These are phyloP conservation scores for Hiodon alosoides DNA, from an alignment of 2,113 vertebrate genomes.

Conservation along the genomic window DNA sequence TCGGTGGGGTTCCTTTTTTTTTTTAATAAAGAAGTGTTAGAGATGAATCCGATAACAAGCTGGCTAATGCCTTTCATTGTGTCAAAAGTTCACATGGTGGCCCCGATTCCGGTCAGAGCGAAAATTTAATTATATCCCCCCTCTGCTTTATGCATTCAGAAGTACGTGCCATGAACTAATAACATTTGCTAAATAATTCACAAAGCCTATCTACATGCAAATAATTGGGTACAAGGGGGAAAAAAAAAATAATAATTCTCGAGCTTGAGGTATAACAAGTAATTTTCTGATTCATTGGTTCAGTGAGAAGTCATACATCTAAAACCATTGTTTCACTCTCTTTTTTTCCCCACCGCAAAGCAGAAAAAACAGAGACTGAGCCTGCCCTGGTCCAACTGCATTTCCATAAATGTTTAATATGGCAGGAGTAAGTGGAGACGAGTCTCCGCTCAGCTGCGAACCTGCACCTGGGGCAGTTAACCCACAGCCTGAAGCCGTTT, in stretches of 20 bases:
- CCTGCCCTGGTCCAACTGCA: not conserved
- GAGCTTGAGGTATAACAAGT: conserved; percentile 45
- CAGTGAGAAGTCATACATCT: conserved; percentile 37
- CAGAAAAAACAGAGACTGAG: not conserved
- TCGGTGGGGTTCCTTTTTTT: not conserved
- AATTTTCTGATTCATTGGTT: conserved; percentile 57
- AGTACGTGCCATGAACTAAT: conserved; percentile 44
- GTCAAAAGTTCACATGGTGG: conserved; percentile 26
- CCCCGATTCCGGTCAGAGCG: conserved; percentile 43
- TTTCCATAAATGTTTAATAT: conserved; percentile 21
- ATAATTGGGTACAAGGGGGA: conserved; percentile 35
- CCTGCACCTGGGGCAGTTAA: not conserved
- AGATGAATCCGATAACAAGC: conserved; percentile 38
- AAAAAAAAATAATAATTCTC: conserved; percentile 27
- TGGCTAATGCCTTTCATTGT: conserved; percentile 32
- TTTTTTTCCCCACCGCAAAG: not conserved
- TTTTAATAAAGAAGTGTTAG: conserved; percentile 26
- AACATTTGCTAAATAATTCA: conserved; percentile 60
- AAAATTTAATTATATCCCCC: conserved; percentile 47
- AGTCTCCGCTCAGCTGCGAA: not conserved
- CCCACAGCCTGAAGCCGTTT: not conserved
- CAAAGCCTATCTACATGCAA: conserved; percentile 55
- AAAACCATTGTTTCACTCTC: conserved; percentile 29
- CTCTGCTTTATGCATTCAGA: conserved; percentile 37
- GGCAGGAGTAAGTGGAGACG: conserved; percentile 14